Conservation (phyloP, 1,140 invertebrate genomes). For the Pantala flavescens region DNA sequence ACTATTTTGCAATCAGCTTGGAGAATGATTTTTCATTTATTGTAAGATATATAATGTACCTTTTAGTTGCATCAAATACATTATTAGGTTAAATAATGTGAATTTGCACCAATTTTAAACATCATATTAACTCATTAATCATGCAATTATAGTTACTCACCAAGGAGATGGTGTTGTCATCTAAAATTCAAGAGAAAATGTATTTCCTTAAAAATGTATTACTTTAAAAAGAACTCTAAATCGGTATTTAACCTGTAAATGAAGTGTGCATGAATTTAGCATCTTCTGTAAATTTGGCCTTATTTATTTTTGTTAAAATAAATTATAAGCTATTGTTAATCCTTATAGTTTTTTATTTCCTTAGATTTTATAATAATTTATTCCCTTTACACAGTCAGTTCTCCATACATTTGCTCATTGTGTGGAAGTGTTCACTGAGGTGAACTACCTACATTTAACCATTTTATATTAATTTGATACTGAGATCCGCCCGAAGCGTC, state of each 20-base stretch:
- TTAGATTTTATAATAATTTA: too few species aligned
- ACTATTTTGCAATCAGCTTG: background rate
- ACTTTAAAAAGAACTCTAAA: background rate
- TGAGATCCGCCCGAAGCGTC: too few species aligned
- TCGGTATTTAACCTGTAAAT: background rate
- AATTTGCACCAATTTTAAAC: background rate
- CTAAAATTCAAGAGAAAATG: background rate
- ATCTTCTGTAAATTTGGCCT: background rate
- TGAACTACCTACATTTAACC: too few species aligned
- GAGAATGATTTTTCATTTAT: too few species aligned
- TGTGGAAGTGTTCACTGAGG: too few species aligned
- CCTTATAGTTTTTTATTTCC: background rate
- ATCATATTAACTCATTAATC: background rate
- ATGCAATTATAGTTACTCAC: background rate
- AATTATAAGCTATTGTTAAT: background rate
- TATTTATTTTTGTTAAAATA: slow-evolving; percentile 8
- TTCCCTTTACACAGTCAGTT: too few species aligned
- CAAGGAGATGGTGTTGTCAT: background rate
- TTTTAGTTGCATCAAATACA: too few species aligned
- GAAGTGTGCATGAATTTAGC: background rate
- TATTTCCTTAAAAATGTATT: background rate
- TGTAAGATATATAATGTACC: too few species aligned
- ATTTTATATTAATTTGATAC: too few species aligned
- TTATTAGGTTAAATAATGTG: background rate
- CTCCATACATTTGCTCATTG: too few species aligned